These are phyloP conservation scores for Zaprionus ghesquierei DNA, from an alignment of 1,140 invertebrate genomes.

Conservation along the genomic window DNA sequence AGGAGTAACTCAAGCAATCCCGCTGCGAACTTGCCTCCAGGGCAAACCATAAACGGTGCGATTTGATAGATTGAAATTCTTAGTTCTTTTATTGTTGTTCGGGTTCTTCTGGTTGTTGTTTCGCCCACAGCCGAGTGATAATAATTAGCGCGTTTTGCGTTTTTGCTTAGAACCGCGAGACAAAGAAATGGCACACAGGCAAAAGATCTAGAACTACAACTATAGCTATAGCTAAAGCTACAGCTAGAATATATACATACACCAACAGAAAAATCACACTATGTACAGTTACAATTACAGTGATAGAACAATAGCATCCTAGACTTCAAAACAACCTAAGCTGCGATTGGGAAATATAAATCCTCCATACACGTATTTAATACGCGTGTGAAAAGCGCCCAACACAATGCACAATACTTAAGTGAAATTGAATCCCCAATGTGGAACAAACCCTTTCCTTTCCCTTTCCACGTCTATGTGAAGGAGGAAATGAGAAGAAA, in stretches of 20 bases:
- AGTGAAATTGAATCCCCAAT: background rate
- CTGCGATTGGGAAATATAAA: background rate
- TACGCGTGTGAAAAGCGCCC: constrained; percentile 17
- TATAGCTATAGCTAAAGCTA: background rate
- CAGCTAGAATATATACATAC: background rate
- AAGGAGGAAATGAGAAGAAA: background rate
- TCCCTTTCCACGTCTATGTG: background rate
- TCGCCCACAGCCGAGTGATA: constrained; percentile 48
- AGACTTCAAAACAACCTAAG: no score
- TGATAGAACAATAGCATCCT: background rate
- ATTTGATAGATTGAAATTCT: constrained; percentile 60
- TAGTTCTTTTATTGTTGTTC: constrained; percentile 36
- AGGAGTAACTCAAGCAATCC: constrained; percentile 14
- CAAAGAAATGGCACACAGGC: constrained; percentile 50
- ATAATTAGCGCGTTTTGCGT: constrained; percentile 53
- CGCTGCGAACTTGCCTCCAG: constrained; percentile 46
- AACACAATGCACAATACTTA: constrained; percentile 8
- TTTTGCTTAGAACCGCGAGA: constrained; percentile 2
- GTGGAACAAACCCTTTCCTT: constrained; percentile 6
- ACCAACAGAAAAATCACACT: background rate
- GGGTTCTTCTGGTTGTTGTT: constrained; percentile 2
- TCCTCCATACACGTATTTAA: background rate
- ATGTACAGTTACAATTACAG: background rate
- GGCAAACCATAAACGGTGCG: constrained; percentile 63
- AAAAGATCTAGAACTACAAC: constrained; percentile 10